These are phyloP conservation scores for Amblyjoppa proteus DNA, from an alignment of 2,888 invertebrate genomes.

Conservation along the genomic window DNA sequence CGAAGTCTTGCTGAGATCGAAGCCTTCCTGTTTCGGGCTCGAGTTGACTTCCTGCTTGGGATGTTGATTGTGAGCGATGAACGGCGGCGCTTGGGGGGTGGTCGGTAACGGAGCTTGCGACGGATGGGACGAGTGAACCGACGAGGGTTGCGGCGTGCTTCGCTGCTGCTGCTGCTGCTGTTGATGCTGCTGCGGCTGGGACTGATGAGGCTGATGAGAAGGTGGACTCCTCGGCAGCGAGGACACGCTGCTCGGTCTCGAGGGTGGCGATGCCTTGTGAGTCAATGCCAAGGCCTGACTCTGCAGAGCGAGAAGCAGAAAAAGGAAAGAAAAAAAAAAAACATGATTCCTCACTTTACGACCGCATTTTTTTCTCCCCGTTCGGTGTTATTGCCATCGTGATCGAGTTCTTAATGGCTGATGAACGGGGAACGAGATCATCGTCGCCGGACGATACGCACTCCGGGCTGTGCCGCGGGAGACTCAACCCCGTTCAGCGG, in stretches of 20 bases:
- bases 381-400: constrained; percentile 17
- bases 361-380: constrained; percentile 32
- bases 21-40: constrained; percentile 89
- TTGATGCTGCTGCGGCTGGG: constrained; percentile 81
- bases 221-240: constrained; percentile 83
- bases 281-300: constrained; percentile 90
- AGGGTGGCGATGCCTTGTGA: constrained; percentile 86
- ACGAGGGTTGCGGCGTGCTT: constrained; percentile 75
- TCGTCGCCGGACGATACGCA: constrained; percentile 38
- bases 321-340: background rate
- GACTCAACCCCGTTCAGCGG: background rate
- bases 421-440: constrained; percentile 50
- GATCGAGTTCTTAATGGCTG: constrained; percentile 32
- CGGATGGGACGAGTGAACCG: constrained; percentile 82
- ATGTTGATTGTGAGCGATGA: constrained; percentile 81
- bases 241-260: constrained; percentile 82
- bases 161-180: constrained; percentile 78
- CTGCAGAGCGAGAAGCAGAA: constrained; percentile 83
- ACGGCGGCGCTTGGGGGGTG: constrained; percentile 85
- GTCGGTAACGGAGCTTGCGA: constrained; percentile 85
- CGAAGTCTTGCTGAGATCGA: constrained; percentile 87
- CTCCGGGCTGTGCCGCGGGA: constrained; percentile 20
- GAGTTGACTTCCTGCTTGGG: constrained; percentile 81
- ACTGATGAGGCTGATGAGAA: constrained; percentile 79
- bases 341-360: constrained; percentile 20